Base-by-base conservation (phyloP, 2,888 invertebrate genomes). In the Ischnura elegans region DNA sequence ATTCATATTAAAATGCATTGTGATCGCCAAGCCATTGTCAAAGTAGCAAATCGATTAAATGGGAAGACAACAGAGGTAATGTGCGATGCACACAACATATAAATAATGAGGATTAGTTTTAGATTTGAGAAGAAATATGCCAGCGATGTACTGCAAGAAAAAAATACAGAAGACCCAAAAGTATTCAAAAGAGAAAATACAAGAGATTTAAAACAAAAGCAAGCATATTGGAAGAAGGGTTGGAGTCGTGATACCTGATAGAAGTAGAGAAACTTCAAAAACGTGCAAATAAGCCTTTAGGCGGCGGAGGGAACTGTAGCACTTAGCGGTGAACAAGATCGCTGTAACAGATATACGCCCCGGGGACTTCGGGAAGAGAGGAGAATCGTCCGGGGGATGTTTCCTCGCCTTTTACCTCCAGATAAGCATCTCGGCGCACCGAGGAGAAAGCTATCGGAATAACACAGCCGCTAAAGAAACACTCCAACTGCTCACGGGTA, bases 281-380 rank as follows among this genome's bases (percentile, higher is more conserved):
- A 86, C 45, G 25, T 46, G 85, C 45, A 45, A 86, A 46, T 45
- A 46, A 46, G 46, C 46, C 13, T 36, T 29, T 2, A 36, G 25
- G 76, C 36, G 0, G 25, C 6, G 45, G 25, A 45, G n/a, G 86
- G 19, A 86, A 86, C 86, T 86, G 86, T 43, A 45, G 46, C 86
- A 86, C 86, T 86, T 45, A 86, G 86, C 86, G n/a, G 46, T 4
- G 86, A 86, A 86, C 86, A 86, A 46, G 86, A 86, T 86, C 86
- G 8, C 86, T 8, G 25, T 4, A n/a, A 25, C 10, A 25, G 86
- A 86, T 86, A 45, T 25, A 25, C 86, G n/a, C 46, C 25, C 46
- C 25, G 25, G 43, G 25, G 45, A 29, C 86, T 86, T 46, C n/a
- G n/a, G 25, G 25, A 10, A 86, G 86, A 46, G 46, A 45, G n/a